Conservation (phyloP, 1,140 invertebrate genomes). For the Musca vetustissima region DNA sequence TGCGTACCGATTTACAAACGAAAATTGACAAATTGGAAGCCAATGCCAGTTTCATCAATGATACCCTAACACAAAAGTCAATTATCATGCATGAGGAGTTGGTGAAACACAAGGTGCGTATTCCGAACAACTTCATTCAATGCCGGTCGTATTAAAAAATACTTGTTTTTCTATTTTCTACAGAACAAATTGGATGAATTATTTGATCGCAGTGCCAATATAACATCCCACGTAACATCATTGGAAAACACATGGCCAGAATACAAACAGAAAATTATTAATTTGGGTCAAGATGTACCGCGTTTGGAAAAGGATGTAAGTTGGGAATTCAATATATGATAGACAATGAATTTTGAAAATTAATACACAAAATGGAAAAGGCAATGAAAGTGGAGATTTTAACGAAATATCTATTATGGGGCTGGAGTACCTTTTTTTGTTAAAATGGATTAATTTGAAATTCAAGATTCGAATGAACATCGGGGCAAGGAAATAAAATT, state of each 20-base stretch:
- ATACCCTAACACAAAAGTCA: constrained; percentile 44
- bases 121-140: too few species aligned
- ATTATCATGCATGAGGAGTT: constrained; percentile 45
- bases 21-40: constrained; percentile 33
- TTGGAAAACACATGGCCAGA: constrained; percentile 47
- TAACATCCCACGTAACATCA: constrained; percentile 48
- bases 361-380: too few species aligned
- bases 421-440: too few species aligned
- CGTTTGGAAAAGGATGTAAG: constrained; percentile 25
- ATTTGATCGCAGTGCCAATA: constrained; percentile 45
- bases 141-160: too few species aligned
- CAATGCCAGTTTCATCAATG: constrained; percentile 41
- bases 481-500: too few species aligned
- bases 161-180: neutral
- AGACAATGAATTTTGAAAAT: too few species aligned
- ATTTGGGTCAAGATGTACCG: constrained; percentile 28
- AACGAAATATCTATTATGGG: too few species aligned
- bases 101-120: constrained; percentile 39
- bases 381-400: too few species aligned
- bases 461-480: too few species aligned
- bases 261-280: constrained; percentile 42
- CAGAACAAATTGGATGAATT: constrained; percentile 47
- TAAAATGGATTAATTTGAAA: too few species aligned
- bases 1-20: constrained; percentile 35
- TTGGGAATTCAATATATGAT: neutral